Evolutionary conservation across 2,888 invertebrate genomes (phyloP).

Genomic region (Oeneis ivallda): DNA sequence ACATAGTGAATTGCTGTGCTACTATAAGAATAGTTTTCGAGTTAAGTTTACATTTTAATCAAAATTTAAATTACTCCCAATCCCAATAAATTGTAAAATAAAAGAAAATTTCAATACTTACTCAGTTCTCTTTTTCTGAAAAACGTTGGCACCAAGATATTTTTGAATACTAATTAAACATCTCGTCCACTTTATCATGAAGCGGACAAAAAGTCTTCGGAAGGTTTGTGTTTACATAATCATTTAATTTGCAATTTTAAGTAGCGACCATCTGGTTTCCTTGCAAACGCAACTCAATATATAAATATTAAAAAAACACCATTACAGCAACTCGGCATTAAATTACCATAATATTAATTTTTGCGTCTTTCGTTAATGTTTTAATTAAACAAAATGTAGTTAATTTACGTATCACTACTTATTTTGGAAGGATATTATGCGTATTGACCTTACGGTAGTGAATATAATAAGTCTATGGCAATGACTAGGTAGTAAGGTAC

Average conservation of each 20-base stretch:
- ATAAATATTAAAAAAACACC: conserved; percentile 41
- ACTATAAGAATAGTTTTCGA: not conserved
- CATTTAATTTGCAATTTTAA: conserved; percentile 79
- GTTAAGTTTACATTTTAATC: not conserved
- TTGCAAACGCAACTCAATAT: conserved; percentile 50
- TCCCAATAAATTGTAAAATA: conserved; percentile 10
- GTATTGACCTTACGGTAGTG: too few relatives aligned
- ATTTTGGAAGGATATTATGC: not conserved
- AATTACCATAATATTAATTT: conserved; percentile 48
- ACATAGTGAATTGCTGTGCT: too few relatives aligned
- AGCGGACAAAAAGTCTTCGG: conserved; percentile 62
- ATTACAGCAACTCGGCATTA: conserved; percentile 42
- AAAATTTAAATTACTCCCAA: not conserved
- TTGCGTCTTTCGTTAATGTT: conserved; percentile 33
- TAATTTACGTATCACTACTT: conserved; percentile 6
- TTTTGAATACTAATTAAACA: conserved; percentile 66
- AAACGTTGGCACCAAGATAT: conserved; percentile 58
- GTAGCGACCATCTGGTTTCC: conserved; percentile 58
- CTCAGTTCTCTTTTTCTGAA: conserved; percentile 40
- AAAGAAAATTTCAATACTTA: conserved; percentile 36
- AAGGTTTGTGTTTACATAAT: conserved; percentile 76
- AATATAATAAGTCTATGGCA: too few relatives aligned
- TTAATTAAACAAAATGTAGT: conserved; percentile 31
- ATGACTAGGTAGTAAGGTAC: conserved; percentile 1
- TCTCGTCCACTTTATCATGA: conserved; percentile 54